Base-by-base conservation (phyloP, 2,888 invertebrate species). In the Drosophila hamatofila region DNA sequence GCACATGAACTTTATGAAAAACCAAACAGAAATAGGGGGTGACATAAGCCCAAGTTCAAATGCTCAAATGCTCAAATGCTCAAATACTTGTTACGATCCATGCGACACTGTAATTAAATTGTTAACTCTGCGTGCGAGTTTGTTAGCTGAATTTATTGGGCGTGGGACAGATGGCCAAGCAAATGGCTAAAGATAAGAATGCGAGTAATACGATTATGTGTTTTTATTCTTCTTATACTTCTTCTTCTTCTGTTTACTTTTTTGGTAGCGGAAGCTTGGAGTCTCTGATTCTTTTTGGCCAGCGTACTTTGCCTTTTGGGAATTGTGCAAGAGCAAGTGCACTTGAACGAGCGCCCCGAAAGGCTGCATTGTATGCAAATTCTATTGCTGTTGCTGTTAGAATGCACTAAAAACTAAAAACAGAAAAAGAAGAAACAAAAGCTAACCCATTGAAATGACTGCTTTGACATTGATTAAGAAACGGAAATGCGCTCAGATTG, bases 1-100 rank as follows among this genome's bases (percentile, higher is more conserved):
- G 67, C 65, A 64, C 79, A 72, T 80, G 77, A 83, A 87, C 82
- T 80, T 65, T 67, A 49, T 49, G 48, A 30, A 49, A 51, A 41
- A 42, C 77, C 52, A 48, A 49, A 49, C 27, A 1, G 27, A 30
- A 44, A 30, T 12, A n/a, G 37, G 54, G 42, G 77, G 89, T 90
- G 89, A 90, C 89, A 90, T 90, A 90, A 89, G 80, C 89, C 90
- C 84, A 85, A 85, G 85, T 88, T 84, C 84, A 88, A 72, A 71
- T 75, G 79, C 41, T 84, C 84, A 88, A 72, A 71, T 75, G 79
- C 41, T 21, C 41, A 41, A 41, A 41, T 41, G 18, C 41, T 37
- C 16, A 37, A 37, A 37, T n/a, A n/a, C 71, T 71, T 66, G 72
- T 57, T 70, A 58, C 58, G 42, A 66, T 46, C 73, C 65, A 58